phyloP scores from a whole-genome alignment of 2,888 invertebrate genomes.

The Drosophila paracracens region DNA sequence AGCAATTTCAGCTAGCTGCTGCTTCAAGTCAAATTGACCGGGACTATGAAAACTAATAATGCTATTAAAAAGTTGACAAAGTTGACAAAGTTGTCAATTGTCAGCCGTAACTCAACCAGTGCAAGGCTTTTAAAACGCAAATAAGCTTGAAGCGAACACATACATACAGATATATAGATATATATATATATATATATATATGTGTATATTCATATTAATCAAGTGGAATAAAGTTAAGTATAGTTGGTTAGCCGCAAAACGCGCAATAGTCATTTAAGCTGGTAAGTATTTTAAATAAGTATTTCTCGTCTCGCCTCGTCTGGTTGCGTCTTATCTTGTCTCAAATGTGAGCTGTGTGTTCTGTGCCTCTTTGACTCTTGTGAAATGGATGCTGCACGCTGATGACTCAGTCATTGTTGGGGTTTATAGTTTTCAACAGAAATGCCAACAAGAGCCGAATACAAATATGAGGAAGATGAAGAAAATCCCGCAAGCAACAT shows the following conservation, averaged over 20 bases:
- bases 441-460: slow-evolving; percentile 28
- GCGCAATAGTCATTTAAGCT: slow-evolving; percentile 34
- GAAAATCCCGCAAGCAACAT: slow-evolving; percentile 2
- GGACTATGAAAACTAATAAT: slow-evolving; percentile 72
- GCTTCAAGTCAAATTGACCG: slow-evolving; percentile 6
- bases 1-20: slow-evolving; percentile 2
- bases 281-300: slow-evolving; percentile 21
- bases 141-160: slow-evolving; percentile 40
- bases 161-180: slow-evolving; percentile 6
- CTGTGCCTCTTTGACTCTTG: slow-evolving; percentile 3
- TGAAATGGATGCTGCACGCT: slow-evolving; percentile 13
- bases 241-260: slow-evolving; percentile 59
- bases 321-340: slow-evolving; percentile 14
- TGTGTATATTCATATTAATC: slow-evolving; percentile 4
- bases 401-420: slow-evolving; percentile 56
- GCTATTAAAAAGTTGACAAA: slow-evolving; percentile 72
- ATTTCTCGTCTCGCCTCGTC: neutral
- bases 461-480: neutral
- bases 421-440: slow-evolving; percentile 44
- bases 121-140: slow-evolving; percentile 72
- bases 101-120: slow-evolving; percentile 58
- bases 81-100: slow-evolving; percentile 72
- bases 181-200: neutral
- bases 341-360: slow-evolving; percentile 27
- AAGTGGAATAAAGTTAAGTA: slow-evolving; percentile 25